Percentiles rank a stretch among this genome's conserved stretches.
These are phyloP conservation scores for Malurus splendens DNA, from an alignment of 2,797 vertebrate species.

Conservation along the genomic window DNA sequence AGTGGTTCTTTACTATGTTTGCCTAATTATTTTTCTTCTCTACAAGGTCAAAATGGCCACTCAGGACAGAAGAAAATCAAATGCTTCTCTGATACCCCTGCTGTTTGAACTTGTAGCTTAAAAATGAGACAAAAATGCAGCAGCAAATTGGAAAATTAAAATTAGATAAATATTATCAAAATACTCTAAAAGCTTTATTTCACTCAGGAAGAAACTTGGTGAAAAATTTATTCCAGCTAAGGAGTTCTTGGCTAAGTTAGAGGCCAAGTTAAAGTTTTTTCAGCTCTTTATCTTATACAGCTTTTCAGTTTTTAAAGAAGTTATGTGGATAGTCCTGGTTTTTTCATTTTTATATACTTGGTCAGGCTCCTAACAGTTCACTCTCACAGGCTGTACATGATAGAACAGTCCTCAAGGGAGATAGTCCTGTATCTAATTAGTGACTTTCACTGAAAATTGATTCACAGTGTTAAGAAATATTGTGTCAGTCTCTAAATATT, in stretches of 20 bases:
- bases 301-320: background rate
- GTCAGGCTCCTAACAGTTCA: background rate
- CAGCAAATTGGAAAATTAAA: slow-evolving; percentile 8
- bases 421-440: background rate
- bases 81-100: background rate
- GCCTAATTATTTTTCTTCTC: background rate
- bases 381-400: background rate
- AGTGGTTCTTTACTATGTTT: background rate
- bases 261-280: background rate
- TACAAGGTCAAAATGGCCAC: background rate
- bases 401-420: background rate
- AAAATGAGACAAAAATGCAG: slow-evolving; percentile 32
- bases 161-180: slow-evolving; percentile 43
- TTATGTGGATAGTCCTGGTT: background rate
- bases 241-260: slow-evolving; percentile 45
- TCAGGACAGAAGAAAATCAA: background rate
- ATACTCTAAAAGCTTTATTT: slow-evolving; percentile 23
- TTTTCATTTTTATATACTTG: background rate
- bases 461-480: background rate
- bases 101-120: background rate
- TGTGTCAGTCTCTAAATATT: slow-evolving; percentile 1
- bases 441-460: background rate
- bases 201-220: background rate
- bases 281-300: slow-evolving; percentile 2
- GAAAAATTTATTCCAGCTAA: slow-evolving; percentile 26